Conservation (phyloP, 2,113 vertebrate genomes). For the Urocolius indicus region DNA sequence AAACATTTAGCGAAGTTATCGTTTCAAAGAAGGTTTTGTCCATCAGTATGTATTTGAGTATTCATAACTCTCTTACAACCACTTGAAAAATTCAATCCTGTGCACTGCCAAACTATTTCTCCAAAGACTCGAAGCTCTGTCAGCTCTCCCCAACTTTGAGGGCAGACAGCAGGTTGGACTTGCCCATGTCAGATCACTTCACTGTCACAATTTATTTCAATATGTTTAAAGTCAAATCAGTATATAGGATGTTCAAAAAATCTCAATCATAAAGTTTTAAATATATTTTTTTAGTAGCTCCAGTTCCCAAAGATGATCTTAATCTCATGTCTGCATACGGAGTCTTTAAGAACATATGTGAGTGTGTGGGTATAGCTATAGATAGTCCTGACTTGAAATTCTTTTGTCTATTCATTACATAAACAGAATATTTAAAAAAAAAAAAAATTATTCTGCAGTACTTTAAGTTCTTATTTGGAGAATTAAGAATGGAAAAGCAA, state of each 20-base stretch:
- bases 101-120: not conserved
- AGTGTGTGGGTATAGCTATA: not conserved
- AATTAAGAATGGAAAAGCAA: not conserved
- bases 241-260: not conserved
- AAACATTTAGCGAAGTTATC: not conserved
- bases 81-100: not conserved
- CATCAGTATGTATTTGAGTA: not conserved
- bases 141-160: not conserved
- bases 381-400: not conserved
- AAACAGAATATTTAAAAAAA: not conserved
- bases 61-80: not conserved
- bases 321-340: not conserved
- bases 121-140: not conserved
- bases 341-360: not conserved
- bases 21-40: not conserved
- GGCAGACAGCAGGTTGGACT: not conserved
- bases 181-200: not conserved
- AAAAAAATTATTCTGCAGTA: not conserved
- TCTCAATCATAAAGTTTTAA: not conserved
- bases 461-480: not conserved
- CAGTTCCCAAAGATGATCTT: not conserved
- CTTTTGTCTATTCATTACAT: not conserved
- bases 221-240: not conserved
- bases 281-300: not conserved
- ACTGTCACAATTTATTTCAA: not conserved